Percentiles rank a stretch among this genome's conserved stretches.
phyloP scores from a whole-genome alignment of 2,888 invertebrate species.

The Metallyticus violacea region DNA sequence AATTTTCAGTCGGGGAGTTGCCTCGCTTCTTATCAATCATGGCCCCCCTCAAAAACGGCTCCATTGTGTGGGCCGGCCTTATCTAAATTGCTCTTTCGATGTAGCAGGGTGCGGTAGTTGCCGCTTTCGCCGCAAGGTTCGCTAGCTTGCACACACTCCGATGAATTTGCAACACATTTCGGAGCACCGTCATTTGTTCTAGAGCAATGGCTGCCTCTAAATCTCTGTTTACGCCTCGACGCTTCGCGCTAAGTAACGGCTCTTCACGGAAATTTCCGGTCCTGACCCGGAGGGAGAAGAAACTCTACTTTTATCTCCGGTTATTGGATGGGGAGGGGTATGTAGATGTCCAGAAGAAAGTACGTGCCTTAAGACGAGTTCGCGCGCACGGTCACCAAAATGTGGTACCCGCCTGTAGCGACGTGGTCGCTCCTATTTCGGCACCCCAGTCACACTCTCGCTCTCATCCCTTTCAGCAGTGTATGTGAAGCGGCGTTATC shows the following conservation, averaged over 20 bases:
- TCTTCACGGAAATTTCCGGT: too few relatives aligned
- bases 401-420: too few relatives aligned
- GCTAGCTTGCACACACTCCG: slow-evolving; percentile 9
- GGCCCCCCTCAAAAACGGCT: slow-evolving; percentile 32
- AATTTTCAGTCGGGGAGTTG: slow-evolving; percentile 15
- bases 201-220: neutral
- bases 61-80: slow-evolving; percentile 32
- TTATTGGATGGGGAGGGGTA: neutral
- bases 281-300: too few relatives aligned
- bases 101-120: slow-evolving; percentile 20
- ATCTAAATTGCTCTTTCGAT: slow-evolving; percentile 35
- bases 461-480: slow-evolving; percentile 8
- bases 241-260: neutral
- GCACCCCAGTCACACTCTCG: slow-evolving; percentile 13
- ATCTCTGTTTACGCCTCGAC: neutral
- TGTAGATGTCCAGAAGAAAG: neutral
- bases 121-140: slow-evolving; percentile 27
- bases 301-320: neutral
- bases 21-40: slow-evolving; percentile 33
- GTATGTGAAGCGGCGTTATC: neutral
- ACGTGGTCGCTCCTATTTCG: neutral
- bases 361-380: too few relatives aligned
- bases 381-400: too few relatives aligned
- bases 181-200: neutral
- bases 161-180: slow-evolving; percentile 20